Conservation (phyloP, 1,140 invertebrate genomes). For the Drosophila sturtevanti region DNA sequence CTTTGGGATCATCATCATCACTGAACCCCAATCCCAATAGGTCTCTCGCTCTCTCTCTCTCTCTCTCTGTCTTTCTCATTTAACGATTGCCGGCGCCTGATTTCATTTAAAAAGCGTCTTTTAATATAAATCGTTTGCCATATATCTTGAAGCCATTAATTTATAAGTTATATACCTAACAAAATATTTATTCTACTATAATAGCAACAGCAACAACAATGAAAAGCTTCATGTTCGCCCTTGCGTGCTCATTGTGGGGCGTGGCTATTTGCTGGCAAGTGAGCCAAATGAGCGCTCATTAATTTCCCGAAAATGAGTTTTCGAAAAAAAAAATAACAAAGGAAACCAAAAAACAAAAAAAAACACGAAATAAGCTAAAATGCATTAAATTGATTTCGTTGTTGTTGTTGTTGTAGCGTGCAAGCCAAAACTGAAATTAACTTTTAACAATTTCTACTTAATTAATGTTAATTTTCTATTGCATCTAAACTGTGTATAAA, state of each 20-base stretch:
- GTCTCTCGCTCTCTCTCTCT: too few relatives aligned
- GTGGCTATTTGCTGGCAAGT: conserved; percentile 37
- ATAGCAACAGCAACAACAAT: conserved; percentile 23
- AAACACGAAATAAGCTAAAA: conserved; percentile 49
- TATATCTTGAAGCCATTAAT: conserved; percentile 74
- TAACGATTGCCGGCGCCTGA: conserved; percentile 54
- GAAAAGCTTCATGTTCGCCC: conserved; percentile 18
- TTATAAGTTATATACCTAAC: conserved; percentile 74
- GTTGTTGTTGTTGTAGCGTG: conserved; percentile 41
- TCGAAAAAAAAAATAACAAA: conserved; percentile 32
- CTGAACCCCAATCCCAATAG: too few relatives aligned
- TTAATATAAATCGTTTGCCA: conserved; percentile 69
- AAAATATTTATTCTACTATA: conserved; percentile 46
- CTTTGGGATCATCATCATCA: conserved; percentile 31
- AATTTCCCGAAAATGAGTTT: conserved; percentile 75
- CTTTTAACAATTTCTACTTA: conserved; percentile 47
- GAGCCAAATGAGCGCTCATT: conserved; percentile 74
- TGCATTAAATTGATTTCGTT: conserved; percentile 70
- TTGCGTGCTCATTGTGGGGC: conserved; percentile 70
- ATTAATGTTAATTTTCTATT: conserved; percentile 70
- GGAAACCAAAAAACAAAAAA: too few relatives aligned
- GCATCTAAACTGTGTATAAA: conserved; percentile 45
- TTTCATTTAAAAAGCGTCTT: too few relatives aligned
- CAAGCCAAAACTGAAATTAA: background rate
- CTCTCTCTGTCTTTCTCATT: conserved; percentile 11